Evolutionary conservation across 2,113 vertebrate genomes (phyloP).

Genomic region (Mesembrinibis cayennensis): DNA sequence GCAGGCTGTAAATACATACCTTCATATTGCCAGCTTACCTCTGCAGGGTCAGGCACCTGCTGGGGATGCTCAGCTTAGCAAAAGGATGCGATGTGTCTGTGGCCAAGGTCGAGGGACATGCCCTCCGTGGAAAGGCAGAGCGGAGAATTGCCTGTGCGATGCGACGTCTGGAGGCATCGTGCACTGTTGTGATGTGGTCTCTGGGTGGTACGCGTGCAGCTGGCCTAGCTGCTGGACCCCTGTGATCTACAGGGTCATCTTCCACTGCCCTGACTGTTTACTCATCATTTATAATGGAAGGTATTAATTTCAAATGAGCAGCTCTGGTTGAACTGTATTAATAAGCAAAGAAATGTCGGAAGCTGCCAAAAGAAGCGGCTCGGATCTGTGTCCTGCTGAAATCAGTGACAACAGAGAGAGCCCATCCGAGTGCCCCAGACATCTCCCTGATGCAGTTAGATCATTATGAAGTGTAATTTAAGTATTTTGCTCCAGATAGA

Average conservation of each 20-base stretch:
- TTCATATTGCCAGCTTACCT: accelerated
- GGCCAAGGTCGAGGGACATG: neutral
- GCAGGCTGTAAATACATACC: neutral
- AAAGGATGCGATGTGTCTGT: neutral
- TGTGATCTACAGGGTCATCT: neutral
- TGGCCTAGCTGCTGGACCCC: neutral
- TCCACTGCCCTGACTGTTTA: neutral
- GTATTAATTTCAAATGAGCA: neutral
- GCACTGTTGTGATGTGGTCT: accelerated
- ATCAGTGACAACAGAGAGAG: neutral
- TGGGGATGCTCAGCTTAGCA: neutral
- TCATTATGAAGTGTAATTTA: neutral
- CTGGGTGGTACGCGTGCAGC: neutral
- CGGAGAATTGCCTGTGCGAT: accelerated
- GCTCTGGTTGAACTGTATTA: neutral
- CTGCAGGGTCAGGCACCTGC: neutral
- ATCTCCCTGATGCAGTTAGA: neutral
- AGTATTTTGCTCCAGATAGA: neutral
- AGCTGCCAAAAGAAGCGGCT: neutral
- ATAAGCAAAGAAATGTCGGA: neutral
- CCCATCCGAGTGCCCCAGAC: neutral
- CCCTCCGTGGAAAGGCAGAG: neutral
- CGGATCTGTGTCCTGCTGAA: neutral
- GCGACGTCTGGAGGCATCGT: neutral
- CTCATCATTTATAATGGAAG: neutral